These are phyloP conservation scores for Echinops telfairi DNA, from an alignment of 2,113 vertebrate genomes.

Conservation along the genomic window DNA sequence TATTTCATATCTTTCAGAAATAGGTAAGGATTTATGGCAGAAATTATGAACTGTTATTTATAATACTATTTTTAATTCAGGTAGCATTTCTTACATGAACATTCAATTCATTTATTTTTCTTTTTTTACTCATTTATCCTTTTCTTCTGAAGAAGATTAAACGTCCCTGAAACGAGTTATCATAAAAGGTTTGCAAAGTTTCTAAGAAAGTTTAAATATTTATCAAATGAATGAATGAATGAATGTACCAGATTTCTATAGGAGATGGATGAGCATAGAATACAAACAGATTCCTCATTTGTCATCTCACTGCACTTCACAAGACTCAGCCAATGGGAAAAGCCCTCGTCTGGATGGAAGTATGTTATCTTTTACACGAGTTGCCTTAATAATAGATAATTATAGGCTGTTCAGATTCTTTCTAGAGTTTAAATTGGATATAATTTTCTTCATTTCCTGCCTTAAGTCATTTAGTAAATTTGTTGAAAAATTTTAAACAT, in stretches of 20 bases:
- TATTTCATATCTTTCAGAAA: too few species aligned
- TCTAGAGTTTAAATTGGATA: conserved; percentile 56
- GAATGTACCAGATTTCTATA: neutral
- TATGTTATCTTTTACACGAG: conserved; percentile 32
- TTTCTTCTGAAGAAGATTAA: neutral
- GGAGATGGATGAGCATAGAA: neutral
- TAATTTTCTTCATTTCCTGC: conserved; percentile 69
- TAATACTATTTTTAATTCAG: too few species aligned
- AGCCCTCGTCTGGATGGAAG: conserved; percentile 11
- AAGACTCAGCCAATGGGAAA: neutral
- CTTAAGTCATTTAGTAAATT: conserved; percentile 61
- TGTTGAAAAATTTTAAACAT: conserved; percentile 70
- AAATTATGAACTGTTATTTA: too few species aligned
- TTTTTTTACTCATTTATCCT: neutral
- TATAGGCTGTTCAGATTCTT: conserved; percentile 53
- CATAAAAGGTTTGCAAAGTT: neutral
- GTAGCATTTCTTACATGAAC: neutral
- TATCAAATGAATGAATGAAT: conserved; percentile 46
- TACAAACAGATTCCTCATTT: conserved; percentile 31
- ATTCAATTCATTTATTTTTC: neutral
- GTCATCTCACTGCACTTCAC: neutral
- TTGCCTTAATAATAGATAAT: conserved; percentile 72
- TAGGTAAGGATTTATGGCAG: too few species aligned
- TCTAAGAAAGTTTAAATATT: conserved; percentile 9
- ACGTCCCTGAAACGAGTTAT: neutral